phyloP scores from a whole-genome alignment of 2,797 vertebrate species.

The Sorex maritimensis region DNA sequence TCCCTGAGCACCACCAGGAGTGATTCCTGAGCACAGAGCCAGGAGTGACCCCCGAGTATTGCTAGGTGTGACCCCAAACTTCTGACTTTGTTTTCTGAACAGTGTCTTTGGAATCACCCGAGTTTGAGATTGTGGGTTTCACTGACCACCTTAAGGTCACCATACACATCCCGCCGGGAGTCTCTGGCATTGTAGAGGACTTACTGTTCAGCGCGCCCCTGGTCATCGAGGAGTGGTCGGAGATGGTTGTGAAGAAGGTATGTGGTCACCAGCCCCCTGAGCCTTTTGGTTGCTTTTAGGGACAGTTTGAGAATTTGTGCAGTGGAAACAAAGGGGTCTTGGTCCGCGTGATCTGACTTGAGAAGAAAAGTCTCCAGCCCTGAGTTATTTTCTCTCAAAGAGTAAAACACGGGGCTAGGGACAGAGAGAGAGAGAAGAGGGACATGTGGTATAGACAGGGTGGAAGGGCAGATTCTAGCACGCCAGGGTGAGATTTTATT shows the following conservation, averaged over 20 bases:
- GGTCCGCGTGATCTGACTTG: background rate
- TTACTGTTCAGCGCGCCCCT: background rate
- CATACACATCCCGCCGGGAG: slow-evolving; percentile 78
- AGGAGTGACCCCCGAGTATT: background rate
- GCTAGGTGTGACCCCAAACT: too few relatives aligned
- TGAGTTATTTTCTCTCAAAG: background rate
- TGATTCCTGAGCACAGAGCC: too few relatives aligned
- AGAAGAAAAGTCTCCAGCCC: background rate
- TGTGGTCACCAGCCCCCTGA: background rate
- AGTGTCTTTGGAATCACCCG: slow-evolving; percentile 87
- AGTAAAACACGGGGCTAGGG: background rate
- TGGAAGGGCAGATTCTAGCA: background rate
- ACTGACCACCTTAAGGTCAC: slow-evolving; percentile 83
- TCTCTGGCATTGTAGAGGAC: background rate
- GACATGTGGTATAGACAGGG: background rate
- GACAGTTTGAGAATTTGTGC: background rate
- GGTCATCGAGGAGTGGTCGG: background rate
- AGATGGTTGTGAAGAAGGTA: slow-evolving; percentile 48
- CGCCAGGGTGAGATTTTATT: background rate
- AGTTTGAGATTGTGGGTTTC: slow-evolving; percentile 85
- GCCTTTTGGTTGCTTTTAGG: background rate
- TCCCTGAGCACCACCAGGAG: too few relatives aligned
- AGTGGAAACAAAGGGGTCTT: background rate
- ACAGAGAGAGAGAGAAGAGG: background rate
- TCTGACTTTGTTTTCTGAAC: slow-evolving; percentile 46